A percentile compares a stretch with the other conserved stretches of the same genome.
Conservation (phyloP, 2,888 invertebrate species). For the Nomada goodeniana region DNA sequence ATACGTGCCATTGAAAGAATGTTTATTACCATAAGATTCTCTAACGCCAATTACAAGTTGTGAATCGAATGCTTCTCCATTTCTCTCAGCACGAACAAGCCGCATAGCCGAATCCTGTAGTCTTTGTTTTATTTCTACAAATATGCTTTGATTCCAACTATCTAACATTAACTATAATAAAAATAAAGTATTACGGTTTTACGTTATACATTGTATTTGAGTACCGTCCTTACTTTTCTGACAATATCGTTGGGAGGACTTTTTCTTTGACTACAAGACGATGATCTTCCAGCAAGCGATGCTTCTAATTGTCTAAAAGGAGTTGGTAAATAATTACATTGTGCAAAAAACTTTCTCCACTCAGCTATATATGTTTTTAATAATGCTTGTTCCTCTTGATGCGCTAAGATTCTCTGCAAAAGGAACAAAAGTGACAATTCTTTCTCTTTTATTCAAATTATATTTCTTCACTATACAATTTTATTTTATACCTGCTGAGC, state of each 20-base stretch:
- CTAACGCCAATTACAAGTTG: conserved; percentile 98
- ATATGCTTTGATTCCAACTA: conserved; percentile 99
- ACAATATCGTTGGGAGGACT: conserved; percentile 93
- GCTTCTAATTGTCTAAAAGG: conserved; percentile 97
- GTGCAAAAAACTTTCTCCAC: conserved; percentile 99
- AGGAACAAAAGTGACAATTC: conserved; percentile 6
- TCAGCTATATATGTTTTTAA: conserved; percentile 98
- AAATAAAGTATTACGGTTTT: neutral
- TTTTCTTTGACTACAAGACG: conserved; percentile 79
- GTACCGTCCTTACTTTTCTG: conserved; percentile 86
- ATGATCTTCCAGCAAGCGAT: conserved; percentile 90
- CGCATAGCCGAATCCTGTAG: conserved; percentile 98
- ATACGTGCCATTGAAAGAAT: neutral
- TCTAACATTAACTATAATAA: conserved; percentile 95
- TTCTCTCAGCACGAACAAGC: conserved; percentile 97
- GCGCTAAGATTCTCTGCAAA: conserved; percentile 91
- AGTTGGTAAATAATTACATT: conserved; percentile 98
- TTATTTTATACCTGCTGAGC: conserved; percentile 89
- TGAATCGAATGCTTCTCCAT: conserved; percentile 99
- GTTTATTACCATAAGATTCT: conserved; percentile 94
- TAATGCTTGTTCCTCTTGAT: conserved; percentile 97
- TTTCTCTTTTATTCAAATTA: neutral
- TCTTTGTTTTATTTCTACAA: conserved; percentile 96
- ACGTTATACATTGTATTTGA: neutral
- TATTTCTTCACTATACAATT: neutral